Conservation (phyloP, 1,140 invertebrate species). For the Teleopsis dalmanni region DNA sequence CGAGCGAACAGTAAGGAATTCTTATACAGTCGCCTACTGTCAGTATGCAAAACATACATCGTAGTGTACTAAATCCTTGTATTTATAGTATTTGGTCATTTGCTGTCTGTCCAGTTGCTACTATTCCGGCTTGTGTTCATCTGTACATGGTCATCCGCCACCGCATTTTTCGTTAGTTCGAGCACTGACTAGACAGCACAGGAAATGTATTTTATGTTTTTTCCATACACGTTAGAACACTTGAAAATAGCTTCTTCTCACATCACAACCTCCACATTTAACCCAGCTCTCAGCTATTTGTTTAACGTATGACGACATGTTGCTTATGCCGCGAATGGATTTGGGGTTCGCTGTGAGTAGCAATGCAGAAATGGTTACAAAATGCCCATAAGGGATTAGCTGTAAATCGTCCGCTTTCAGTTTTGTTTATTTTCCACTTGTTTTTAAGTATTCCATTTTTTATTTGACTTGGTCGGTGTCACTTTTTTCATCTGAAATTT, state of each 20-base stretch:
- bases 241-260: too few species aligned
- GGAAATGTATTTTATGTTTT: conserved; percentile 42
- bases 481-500: conserved; percentile 23
- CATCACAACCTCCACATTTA: background rate
- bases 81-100: background rate
- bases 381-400: conserved; percentile 44
- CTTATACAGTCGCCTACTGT: too few species aligned
- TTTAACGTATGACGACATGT: conserved; percentile 6
- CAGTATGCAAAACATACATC: too few species aligned
- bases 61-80: background rate
- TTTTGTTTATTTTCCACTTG: too few species aligned
- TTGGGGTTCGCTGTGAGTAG: conserved; percentile 1
- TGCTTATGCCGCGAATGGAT: background rate
- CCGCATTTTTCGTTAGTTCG: background rate
- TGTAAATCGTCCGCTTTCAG: conserved; percentile 39
- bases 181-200: conserved; percentile 32
- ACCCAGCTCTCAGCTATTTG: too few species aligned
- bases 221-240: conserved; percentile 1
- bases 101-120: background rate
- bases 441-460: too few species aligned
- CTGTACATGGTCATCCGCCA: background rate
- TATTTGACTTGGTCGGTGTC: conserved; percentile 3
- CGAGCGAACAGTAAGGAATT: too few species aligned
- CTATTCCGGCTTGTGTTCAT: background rate
- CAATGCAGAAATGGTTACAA: conserved; percentile 21